These are phyloP conservation scores for Brenthis hecate DNA, from an alignment of 2,888 invertebrate genomes.

Conservation along the genomic window DNA sequence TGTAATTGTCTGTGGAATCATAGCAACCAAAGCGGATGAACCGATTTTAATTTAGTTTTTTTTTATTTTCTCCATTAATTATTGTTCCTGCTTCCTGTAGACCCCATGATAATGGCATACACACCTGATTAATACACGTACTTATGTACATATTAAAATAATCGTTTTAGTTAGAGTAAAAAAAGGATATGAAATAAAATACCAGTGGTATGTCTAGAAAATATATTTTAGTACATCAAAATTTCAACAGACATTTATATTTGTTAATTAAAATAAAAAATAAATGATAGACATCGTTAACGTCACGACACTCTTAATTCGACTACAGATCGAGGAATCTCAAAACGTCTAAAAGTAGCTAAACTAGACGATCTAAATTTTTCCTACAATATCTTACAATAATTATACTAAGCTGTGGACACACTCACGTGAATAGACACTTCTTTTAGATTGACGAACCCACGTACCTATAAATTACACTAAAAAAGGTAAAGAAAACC, in stretches of 20 bases:
- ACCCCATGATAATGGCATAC: too few species aligned
- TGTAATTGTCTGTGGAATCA: too few species aligned
- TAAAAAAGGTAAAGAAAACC: background rate
- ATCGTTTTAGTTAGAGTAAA: background rate
- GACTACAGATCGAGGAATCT: conserved; percentile 50
- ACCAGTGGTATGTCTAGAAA: conserved; percentile 66
- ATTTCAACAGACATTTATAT: conserved; percentile 76
- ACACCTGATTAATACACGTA: too few species aligned
- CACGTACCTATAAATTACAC: background rate
- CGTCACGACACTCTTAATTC: conserved; percentile 51
- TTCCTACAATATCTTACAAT: conserved; percentile 39
- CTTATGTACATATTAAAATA: too few species aligned
- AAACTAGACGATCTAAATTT: conserved; percentile 42
- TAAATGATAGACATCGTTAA: conserved; percentile 59
- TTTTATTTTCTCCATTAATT: too few species aligned
- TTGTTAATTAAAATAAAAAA: conserved; percentile 65
- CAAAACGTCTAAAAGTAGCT: conserved; percentile 41
- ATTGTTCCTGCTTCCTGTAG: too few species aligned
- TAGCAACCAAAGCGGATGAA: too few species aligned
- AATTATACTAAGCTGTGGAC: conserved; percentile 63
- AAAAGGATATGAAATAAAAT: conserved; percentile 40
- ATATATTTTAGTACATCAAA: conserved; percentile 79
- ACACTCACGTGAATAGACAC: conserved; percentile 36
- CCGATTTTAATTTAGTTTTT: too few species aligned
- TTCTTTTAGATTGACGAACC: conserved; percentile 7